Base-by-base conservation (phyloP, 2,888 invertebrate genomes). In the Eurytoma californica region DNA sequence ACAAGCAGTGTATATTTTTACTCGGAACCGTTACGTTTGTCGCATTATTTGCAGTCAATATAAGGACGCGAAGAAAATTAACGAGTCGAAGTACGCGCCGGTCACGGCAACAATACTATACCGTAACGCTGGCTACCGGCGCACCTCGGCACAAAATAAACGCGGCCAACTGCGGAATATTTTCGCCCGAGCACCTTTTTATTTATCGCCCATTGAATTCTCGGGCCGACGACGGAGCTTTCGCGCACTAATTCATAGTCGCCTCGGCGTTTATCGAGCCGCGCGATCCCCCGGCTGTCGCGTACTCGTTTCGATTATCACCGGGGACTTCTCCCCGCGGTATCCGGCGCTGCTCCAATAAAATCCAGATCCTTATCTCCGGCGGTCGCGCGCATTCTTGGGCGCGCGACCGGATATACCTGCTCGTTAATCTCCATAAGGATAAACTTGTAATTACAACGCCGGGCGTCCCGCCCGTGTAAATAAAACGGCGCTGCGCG, bases 181-280 rank as follows among this genome's bases (percentile, higher is more conserved):
- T 39, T 7, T 30, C 7, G 7, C 7, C 39, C 39, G 4, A 39
- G 83, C 83, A 81, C 78, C 67, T 83, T 39, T 39, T 87, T 87
- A 87, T 86, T 87, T 86, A 87, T 86, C 84, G 85, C 82, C 86
- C 83, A 87, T 87, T 87, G 87, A 87, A 87, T 87, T 86, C 84
- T 86, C 84, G 83, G 86, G 84, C 82, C 81, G 83, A 83, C 84
- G 84, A 9, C 39, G 39, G 39, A 9, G 39, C 5, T 87, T 86
- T 84, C 79, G 76, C 81, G 79, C 84, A 83, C 83, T 86, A 86
- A 86, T 85, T 86, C 86, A 85, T 85, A 85, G 84, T 82, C 80
- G 79, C 82, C 76, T 81, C 5, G 39, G 80, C 77, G 80, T 83
- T 86, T 86, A 86, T 86, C 84, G 84, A 12, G n/a, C 47, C n/a